Base-by-base conservation (phyloP, 92 coral and sea anemone species). In the Heteractis magnifica region DNA sequence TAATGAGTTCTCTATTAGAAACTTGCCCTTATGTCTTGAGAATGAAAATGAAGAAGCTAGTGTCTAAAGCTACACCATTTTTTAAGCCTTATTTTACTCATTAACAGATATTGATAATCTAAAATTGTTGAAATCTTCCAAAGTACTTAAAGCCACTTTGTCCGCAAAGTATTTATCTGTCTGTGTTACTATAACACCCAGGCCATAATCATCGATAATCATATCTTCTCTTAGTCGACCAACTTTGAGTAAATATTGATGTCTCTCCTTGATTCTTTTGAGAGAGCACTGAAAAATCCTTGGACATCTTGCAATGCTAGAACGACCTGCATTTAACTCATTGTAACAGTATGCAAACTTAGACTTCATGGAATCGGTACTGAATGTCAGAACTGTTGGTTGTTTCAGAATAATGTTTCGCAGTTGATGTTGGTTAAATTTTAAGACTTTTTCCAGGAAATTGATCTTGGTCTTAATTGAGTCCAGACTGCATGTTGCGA, bases 231-330 rank as follows among this genome's bases (percentile, higher is more conserved):
- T 89, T 8, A 94, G 83, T 76, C 88, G 83, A 11, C 92, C 94
- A n/a, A 88, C 87, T 84, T 94, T 93, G 60, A 77, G 79, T 68
- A 95, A 82, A 62, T 81, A 95, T 77, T 78, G 81, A 72, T 95
- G 98, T 75, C 98, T 84, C 77, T 94, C 98, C 80, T 88, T 84
- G 41, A 95, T 92, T 49, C 98, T 84, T 65, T 90, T 90, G 20
- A 92, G 88, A 13, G 98, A 95, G 62, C 98, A 95, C 86, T 95
- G 98, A 82, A 94, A 95, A 50, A 95, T 68, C 68, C 98, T 88
- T 0, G 98, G 98, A 51, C 98, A 94, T 16, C 94, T 92, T 23
- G 98, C 98, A 58, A 95, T 95, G 77, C 95, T 86, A 8, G 98
- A 86, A 23, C 92, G 94, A 56, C 94, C 90, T 10, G 88, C 90